A percentile compares a stretch with the other conserved stretches of the same genome.
Conservation (phyloP, 1,140 invertebrate species). For the Drosophila grimshawi region DNA sequence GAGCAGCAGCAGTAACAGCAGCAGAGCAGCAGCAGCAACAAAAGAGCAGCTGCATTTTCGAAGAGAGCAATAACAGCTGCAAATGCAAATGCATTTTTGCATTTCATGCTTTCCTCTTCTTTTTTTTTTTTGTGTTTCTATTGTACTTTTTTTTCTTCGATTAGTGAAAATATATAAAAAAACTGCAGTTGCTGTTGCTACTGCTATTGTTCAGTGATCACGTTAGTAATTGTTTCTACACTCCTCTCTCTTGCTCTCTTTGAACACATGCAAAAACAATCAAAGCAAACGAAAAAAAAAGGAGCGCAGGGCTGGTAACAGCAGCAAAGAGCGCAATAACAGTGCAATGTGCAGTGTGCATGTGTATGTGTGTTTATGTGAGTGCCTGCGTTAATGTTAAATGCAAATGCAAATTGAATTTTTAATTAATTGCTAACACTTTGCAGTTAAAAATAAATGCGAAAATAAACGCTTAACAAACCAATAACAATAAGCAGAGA, state of each 20-base stretch:
- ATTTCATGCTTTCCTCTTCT: conserved; percentile 8
- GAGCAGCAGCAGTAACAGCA: conserved; percentile 13
- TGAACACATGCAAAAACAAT: conserved; percentile 1
- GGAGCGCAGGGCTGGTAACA: not conserved
- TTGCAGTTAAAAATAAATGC: too few relatives aligned
- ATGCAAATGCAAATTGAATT: conserved; percentile 12
- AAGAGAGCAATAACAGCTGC: conserved; percentile 9
- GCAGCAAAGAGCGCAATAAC: not conserved
- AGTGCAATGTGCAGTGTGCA: not conserved
- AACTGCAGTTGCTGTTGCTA: conserved; percentile 1
- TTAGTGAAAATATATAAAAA: conserved; percentile 11
- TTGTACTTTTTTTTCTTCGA: conserved; percentile 11
- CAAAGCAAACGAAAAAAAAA: conserved; percentile 4
- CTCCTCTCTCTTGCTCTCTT: not conserved
- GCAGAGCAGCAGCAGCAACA: conserved; percentile 5
- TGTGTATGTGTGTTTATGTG: conserved; percentile 30
- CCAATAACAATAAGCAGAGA: too few relatives aligned
- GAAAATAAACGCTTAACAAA: too few relatives aligned
- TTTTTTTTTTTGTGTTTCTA: conserved; percentile 1
- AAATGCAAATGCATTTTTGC: conserved; percentile 8
- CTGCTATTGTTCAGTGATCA: conserved; percentile 8
- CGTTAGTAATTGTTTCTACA: not conserved
- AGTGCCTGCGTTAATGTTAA: not conserved
- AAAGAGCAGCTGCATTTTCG: conserved; percentile 14
- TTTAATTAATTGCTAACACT: too few relatives aligned